Conservation (phyloP, 2,113 vertebrate genomes). For the Pagrus major region DNA sequence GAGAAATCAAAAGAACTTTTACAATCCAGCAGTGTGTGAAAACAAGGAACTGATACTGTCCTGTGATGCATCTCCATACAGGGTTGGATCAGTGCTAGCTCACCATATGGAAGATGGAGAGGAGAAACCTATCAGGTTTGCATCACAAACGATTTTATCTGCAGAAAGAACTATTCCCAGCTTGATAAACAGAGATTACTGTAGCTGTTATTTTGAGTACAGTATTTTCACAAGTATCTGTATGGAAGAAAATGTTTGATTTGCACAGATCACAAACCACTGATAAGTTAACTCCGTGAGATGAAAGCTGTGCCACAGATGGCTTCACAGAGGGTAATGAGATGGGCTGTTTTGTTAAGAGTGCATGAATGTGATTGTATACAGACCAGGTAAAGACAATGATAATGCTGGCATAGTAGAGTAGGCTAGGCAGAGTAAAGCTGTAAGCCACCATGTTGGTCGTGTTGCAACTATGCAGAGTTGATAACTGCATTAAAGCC, state of each 20-base stretch:
- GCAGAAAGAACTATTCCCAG: neutral
- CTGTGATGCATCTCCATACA: neutral
- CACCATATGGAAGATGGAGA: neutral
- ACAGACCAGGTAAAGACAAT: neutral
- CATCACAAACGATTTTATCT: no score
- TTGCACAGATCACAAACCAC: conserved; percentile 35
- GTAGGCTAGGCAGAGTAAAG: no score
- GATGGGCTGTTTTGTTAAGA: neutral
- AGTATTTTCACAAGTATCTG: no score
- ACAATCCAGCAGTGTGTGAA: no score
- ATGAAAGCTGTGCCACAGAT: no score
- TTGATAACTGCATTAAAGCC: no score
- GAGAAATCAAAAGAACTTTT: no score
- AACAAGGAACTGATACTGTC: neutral
- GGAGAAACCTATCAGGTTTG: neutral
- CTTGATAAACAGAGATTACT: neutral
- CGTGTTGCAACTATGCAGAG: no score
- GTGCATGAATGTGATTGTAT: neutral
- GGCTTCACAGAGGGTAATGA: neutral
- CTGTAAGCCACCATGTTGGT: no score
- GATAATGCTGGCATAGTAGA: neutral
- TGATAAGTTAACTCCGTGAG: conserved; percentile 24
- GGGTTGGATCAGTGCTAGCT: neutral
- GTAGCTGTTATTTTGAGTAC: no score
- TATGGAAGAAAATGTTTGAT: conserved; percentile 35